Percentiles rank a stretch among this genome's conserved stretches.
These are phyloP conservation scores for Ectemnius continuus DNA, from an alignment of 2,888 invertebrate genomes.

Conservation along the genomic window DNA sequence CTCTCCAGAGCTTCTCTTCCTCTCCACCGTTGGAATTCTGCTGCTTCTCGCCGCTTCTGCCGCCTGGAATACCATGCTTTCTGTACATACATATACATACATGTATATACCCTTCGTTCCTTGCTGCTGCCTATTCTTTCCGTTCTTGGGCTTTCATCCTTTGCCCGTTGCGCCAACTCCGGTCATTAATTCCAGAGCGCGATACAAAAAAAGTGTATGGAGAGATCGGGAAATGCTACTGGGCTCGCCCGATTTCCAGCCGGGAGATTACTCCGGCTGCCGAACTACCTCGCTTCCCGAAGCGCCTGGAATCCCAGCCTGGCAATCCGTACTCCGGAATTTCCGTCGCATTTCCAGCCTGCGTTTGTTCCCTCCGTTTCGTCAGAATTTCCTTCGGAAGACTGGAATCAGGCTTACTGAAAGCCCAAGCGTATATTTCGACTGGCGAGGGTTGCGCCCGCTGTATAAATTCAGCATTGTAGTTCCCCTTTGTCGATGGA, in stretches of 20 bases:
- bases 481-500: too few relatives aligned
- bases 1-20: slow-evolving; percentile 41
- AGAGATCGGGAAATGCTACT: slow-evolving; percentile 44
- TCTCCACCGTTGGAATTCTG: slow-evolving; percentile 21
- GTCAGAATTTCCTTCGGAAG: background rate
- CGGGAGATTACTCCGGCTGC: background rate
- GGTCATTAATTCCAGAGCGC: slow-evolving; percentile 58
- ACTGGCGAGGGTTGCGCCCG: too few relatives aligned
- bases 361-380: too few relatives aligned
- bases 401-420: too few relatives aligned
- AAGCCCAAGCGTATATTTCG: too few relatives aligned
- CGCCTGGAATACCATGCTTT: background rate
- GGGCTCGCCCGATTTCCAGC: background rate
- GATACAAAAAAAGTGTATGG: slow-evolving; percentile 44
- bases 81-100: background rate
- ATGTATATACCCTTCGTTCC: background rate
- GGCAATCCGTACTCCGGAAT: too few relatives aligned
- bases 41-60: slow-evolving; percentile 6
- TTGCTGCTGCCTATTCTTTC: slow-evolving; percentile 5
- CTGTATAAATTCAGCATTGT: too few relatives aligned
- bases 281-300: background rate
- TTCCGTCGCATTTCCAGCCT: too few relatives aligned
- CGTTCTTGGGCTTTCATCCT: slow-evolving; percentile 22
- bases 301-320: too few relatives aligned
- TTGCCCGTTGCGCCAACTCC: slow-evolving; percentile 52